A percentile compares a stretch with the other conserved stretches of the same genome.
phyloP scores from a whole-genome alignment of 1,140 invertebrate genomes.

The Meteorus sp. region DNA sequence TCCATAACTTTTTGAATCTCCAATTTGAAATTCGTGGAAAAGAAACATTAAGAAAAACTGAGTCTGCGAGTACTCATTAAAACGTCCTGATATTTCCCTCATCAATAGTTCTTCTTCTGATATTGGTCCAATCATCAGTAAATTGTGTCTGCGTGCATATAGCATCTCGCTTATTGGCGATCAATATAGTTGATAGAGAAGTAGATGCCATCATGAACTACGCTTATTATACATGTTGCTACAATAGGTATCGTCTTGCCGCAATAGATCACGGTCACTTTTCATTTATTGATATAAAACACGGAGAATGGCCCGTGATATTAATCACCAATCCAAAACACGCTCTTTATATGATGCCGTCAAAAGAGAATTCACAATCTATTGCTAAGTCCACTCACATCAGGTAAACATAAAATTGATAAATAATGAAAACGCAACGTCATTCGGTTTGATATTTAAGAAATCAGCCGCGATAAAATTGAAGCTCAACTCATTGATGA shows the following conservation, averaged over 20 bases:
- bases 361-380: constrained; percentile 72
- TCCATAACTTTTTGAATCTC: too few relatives aligned
- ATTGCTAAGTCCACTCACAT: constrained; percentile 78
- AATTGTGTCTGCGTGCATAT: too few relatives aligned
- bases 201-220: too few relatives aligned
- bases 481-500: constrained; percentile 28
- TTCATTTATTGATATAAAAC: constrained; percentile 81
- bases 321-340: constrained; percentile 90
- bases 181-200: too few relatives aligned
- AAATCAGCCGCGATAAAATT: background rate
- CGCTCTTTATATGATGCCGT: constrained; percentile 71
- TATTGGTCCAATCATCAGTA: too few relatives aligned
- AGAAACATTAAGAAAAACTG: too few relatives aligned
- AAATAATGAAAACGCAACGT: constrained; percentile 8
- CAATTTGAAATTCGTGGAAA: too few relatives aligned
- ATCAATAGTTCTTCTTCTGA: too few relatives aligned
- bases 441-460: constrained; percentile 1
- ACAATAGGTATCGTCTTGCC: constrained; percentile 79
- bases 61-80: too few relatives aligned
- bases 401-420: too few relatives aligned
- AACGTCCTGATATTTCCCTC: too few relatives aligned
- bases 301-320: constrained; percentile 79
- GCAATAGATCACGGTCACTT: constrained; percentile 88
- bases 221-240: constrained; percentile 18
- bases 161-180: too few relatives aligned